Conservation (phyloP, 2,888 invertebrate species). For the Urechis unicinctus region DNA sequence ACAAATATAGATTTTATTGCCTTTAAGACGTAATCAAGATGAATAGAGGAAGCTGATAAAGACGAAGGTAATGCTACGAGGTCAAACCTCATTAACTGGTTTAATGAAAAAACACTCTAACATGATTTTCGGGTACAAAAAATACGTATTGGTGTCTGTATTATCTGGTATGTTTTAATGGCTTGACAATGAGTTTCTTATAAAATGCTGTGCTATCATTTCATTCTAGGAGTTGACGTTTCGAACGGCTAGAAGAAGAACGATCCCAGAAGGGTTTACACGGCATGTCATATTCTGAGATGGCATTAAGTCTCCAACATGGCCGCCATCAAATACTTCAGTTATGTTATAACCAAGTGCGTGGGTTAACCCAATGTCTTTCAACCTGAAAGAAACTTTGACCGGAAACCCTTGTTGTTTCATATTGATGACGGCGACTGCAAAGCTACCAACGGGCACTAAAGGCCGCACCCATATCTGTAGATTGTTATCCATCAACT, state of each 20-base stretch:
- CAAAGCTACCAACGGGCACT: conserved; percentile 32
- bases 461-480: conserved; percentile 82
- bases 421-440: conserved; percentile 32
- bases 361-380: conserved; percentile 25
- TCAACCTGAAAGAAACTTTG: conserved; percentile 17
- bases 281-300: conserved; percentile 17
- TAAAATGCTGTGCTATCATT: too few relatives aligned
- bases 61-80: too few relatives aligned
- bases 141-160: too few relatives aligned
- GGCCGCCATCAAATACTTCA: conserved; percentile 31
- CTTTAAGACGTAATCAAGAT: too few relatives aligned
- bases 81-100: too few relatives aligned
- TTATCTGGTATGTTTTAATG: too few relatives aligned
- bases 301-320: conserved; percentile 25
- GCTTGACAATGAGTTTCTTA: too few relatives aligned
- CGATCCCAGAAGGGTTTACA: conserved; percentile 22
- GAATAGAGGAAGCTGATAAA: too few relatives aligned
- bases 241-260: conserved; percentile 8
- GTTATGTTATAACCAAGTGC: conserved; percentile 31
- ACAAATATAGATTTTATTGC: too few relatives aligned
- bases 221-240: too few relatives aligned
- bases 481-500: conserved; percentile 55
- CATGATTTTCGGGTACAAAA: too few relatives aligned
- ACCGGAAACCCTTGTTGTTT: conserved; percentile 25
- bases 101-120: too few relatives aligned